Base-by-base conservation (phyloP, 92 coral and sea anemone species). In the Paragorgia papillata region DNA sequence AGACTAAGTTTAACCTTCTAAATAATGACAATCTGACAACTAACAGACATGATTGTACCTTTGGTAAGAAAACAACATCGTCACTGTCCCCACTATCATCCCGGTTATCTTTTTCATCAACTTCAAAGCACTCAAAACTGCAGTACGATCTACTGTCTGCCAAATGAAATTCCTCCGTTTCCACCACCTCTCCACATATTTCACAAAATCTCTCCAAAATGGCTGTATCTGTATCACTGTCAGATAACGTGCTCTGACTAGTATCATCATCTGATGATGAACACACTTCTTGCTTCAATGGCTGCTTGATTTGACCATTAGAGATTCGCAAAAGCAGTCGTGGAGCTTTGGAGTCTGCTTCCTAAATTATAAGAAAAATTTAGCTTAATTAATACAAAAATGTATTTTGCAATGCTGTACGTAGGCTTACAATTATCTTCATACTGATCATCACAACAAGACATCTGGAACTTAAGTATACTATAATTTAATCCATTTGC, bases 281-380 rank as follows among this genome's bases (percentile, higher is more conserved):
- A 29, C 54, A 68, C 13, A 54, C 19, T 32, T 70, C 77, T 0
- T 15, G 24, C 53, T 68, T 68, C 30, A 43, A 19, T 6, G 78
- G 49, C 32, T 71, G 78, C 48, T 71, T 71, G 44, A 71, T 71
- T 54, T 71, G 78, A 55, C 78, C 78, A 54, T 71, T 71, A 0
- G 78, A 71, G 64, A 71, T 71, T 37, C 78, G 46, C 27, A 71
- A 25, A 22, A 71, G 54, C 21, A 71, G 44, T 71, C 78, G 40
- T 10, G 78, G 78, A 7, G 64, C 53, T 35, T 71, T 71, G 5
- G 78, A 21, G 2, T 34, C 64, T 5, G 24, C 1, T 18, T 71
- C 49, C 49, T 71, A 57, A 56, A 56, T 2, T 7, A 6, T 13
- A 56, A 56, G 10, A 56, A 8, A 56, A 56, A 56, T 17, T 5